phyloP scores from a whole-genome alignment of 2,888 invertebrate species.

The Exephanes ischioxanthus region DNA sequence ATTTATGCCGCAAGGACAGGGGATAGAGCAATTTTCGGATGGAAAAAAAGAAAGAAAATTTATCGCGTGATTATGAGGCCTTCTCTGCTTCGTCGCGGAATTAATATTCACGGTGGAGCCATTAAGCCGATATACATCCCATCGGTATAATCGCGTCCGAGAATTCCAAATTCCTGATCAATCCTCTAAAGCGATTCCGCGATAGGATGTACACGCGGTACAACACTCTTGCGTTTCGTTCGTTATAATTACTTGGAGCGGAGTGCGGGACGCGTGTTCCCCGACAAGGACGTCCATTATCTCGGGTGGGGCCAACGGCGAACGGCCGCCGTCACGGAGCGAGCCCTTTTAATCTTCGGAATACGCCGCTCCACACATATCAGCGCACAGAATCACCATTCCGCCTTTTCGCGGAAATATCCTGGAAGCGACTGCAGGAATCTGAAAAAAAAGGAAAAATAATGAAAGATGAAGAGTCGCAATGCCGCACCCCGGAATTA shows the following conservation, averaged over 20 bases:
- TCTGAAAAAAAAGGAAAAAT: slow-evolving; percentile 9
- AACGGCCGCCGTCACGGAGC: slow-evolving; percentile 37
- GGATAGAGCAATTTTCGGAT: slow-evolving; percentile 17
- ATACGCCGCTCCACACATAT: slow-evolving; percentile 19
- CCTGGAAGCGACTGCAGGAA: background rate
- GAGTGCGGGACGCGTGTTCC: background rate
- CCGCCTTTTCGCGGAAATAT: slow-evolving; percentile 30
- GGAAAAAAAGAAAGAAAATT: slow-evolving; percentile 27
- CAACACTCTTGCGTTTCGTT: background rate
- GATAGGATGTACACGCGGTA: background rate
- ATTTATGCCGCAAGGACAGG: slow-evolving; percentile 29
- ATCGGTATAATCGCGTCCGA: slow-evolving; percentile 33
- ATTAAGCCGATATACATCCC: slow-evolving; percentile 37
- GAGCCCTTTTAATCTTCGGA: slow-evolving; percentile 42
- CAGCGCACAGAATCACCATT: slow-evolving; percentile 19
- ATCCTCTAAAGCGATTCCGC: background rate
- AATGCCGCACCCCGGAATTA: slow-evolving; percentile 50
- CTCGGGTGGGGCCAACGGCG: slow-evolving; percentile 26
- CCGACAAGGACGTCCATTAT: slow-evolving; percentile 44
- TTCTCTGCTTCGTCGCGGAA: background rate
- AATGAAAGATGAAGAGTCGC: background rate
- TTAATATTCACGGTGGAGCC: slow-evolving; percentile 45
- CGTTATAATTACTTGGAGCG: slow-evolving; percentile 18
- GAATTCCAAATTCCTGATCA: slow-evolving; percentile 44
- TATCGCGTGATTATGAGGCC: slow-evolving; percentile 34